phyloP scores from a whole-genome alignment of 1,140 invertebrate genomes.

The Magallana angulata region DNA sequence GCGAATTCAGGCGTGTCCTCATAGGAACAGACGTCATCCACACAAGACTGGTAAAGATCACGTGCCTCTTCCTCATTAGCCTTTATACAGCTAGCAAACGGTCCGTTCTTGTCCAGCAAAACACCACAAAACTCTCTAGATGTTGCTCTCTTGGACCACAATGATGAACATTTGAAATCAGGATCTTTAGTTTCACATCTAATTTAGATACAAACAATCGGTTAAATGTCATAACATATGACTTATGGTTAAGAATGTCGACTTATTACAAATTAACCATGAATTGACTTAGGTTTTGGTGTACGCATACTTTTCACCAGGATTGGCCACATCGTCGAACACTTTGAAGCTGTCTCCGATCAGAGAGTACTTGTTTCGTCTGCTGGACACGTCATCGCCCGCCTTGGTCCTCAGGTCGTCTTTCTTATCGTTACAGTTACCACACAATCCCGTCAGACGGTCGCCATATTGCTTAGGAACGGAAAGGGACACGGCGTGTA shows the following conservation, averaged over 20 bases:
- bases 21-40: slow-evolving; percentile 57
- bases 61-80: slow-evolving; percentile 4
- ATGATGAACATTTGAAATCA: neutral
- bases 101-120: slow-evolving; percentile 51
- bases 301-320: slow-evolving; percentile 3
- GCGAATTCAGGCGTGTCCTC: slow-evolving; percentile 16
- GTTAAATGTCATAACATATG: too few species aligned
- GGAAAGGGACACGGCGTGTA: slow-evolving; percentile 83
- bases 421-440: slow-evolving; percentile 61
- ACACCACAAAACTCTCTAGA: slow-evolving; percentile 54
- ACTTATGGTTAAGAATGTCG: too few species aligned
- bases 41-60: slow-evolving; percentile 57
- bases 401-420: slow-evolving; percentile 57
- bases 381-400: slow-evolving; percentile 56
- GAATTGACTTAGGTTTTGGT: too few species aligned
- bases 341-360: slow-evolving; percentile 63
- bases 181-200: neutral
- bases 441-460: slow-evolving; percentile 75
- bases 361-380: slow-evolving; percentile 41
- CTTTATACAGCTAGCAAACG: slow-evolving; percentile 57
- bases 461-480: slow-evolving; percentile 88
- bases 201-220: neutral
- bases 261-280: too few species aligned
- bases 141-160: neutral
- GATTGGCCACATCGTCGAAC: slow-evolving; percentile 37